Conservation (phyloP, 2,888 invertebrate genomes). For the Calliphora vomitoria region DNA sequence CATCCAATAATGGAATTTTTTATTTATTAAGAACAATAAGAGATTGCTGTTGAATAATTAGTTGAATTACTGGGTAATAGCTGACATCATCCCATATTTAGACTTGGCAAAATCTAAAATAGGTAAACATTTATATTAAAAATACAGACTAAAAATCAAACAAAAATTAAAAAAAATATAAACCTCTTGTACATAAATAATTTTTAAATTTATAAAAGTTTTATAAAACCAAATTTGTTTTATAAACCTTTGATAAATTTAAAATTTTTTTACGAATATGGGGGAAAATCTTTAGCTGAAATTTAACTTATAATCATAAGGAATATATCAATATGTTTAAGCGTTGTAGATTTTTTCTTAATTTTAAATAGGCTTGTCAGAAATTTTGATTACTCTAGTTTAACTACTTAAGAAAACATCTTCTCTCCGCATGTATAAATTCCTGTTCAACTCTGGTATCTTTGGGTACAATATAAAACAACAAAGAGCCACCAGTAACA, state of each 20-base stretch:
- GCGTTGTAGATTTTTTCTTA: not conserved
- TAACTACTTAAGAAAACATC: constrained; percentile 66
- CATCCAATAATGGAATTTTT: too few relatives aligned
- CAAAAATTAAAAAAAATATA: too few relatives aligned
- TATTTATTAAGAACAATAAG: constrained; percentile 24
- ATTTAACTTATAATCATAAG: too few relatives aligned
- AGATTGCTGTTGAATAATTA: not conserved
- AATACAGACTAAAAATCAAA: too few relatives aligned
- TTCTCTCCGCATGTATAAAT: constrained; percentile 80
- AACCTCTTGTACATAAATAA: too few relatives aligned
- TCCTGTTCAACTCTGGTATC: constrained; percentile 80
- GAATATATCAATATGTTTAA: too few relatives aligned
- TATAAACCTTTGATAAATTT: not conserved
- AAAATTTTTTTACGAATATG: too few relatives aligned
- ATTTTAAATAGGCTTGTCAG: not conserved
- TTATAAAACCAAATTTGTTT: too few relatives aligned
- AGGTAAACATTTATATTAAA: too few relatives aligned
- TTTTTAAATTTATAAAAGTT: too few relatives aligned
- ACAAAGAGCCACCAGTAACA: constrained; percentile 81
- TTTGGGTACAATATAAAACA: constrained; percentile 83
- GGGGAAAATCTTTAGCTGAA: too few relatives aligned
- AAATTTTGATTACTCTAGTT: not conserved
- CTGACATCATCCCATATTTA: not conserved
- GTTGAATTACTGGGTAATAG: not conserved
- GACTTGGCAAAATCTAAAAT: not conserved